phyloP scores from a whole-genome alignment of 2,797 vertebrate species.

The Danio kyathit region DNA sequence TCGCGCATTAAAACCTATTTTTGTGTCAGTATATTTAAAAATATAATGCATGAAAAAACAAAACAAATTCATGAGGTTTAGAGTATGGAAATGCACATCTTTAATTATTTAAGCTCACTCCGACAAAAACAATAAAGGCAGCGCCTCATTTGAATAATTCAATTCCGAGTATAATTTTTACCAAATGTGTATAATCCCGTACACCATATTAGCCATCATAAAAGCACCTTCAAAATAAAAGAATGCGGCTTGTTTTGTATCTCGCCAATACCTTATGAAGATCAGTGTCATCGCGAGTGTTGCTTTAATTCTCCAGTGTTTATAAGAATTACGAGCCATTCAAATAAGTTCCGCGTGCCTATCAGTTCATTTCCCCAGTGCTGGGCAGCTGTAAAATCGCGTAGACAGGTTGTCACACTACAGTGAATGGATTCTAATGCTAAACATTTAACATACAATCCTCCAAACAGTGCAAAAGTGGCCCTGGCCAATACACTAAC shows the following conservation, averaged over 20 bases:
- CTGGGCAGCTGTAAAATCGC: slow-evolving; percentile 92
- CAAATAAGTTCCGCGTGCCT: slow-evolving; percentile 83
- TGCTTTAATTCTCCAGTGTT: slow-evolving; percentile 64
- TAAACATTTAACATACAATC: slow-evolving; percentile 91
- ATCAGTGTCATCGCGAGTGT: slow-evolving; percentile 62
- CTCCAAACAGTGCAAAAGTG: slow-evolving; percentile 75
- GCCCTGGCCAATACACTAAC: slow-evolving; percentile 86
- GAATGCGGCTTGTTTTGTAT: slow-evolving; percentile 25
- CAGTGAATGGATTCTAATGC: slow-evolving; percentile 90
- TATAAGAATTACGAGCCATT: slow-evolving; percentile 78
- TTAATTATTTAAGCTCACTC: slow-evolving; percentile 20
- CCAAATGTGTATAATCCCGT: not conserved
- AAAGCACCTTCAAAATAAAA: not conserved
- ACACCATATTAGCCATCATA: not conserved
- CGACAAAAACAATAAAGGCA: not conserved
- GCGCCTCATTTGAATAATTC: slow-evolving; percentile 12
- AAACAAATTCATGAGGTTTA: not conserved
- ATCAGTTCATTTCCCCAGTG: slow-evolving; percentile 87
- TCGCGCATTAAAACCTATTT: not conserved
- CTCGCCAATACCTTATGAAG: slow-evolving; percentile 50
- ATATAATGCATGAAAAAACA: not conserved
- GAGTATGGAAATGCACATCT: slow-evolving; percentile 3
- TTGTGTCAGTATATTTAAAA: not conserved
- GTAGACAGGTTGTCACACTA: slow-evolving; percentile 95
- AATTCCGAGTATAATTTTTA: not conserved